Conservation (phyloP, 2,888 invertebrate genomes). For the Pammene aurita region DNA sequence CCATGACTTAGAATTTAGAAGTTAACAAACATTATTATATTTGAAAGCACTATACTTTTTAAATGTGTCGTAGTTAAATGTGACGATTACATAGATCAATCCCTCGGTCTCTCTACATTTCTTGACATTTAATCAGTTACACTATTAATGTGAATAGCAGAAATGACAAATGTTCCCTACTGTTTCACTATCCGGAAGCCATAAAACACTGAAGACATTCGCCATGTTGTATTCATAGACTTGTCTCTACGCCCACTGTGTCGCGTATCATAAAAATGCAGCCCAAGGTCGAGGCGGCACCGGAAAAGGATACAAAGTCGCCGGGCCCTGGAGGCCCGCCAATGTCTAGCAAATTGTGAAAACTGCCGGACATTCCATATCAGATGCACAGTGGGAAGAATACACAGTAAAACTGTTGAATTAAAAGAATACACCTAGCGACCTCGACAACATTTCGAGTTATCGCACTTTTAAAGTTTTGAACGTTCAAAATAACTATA, state of each 20-base stretch:
- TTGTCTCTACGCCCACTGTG: neutral
- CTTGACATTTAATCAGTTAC: neutral
- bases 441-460: no score
- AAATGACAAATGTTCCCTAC: neutral
- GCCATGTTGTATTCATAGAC: neutral
- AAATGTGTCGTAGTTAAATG: no score
- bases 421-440: no score
- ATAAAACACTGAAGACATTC: neutral
- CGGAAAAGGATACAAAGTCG: conserved; percentile 25
- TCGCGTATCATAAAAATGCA: conserved; percentile 16
- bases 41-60: no score
- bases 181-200: neutral
- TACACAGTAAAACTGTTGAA: neutral
- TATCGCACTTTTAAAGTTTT: no score
- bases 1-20: no score
- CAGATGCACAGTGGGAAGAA: conserved; percentile 7
- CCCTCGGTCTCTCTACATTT: no score
- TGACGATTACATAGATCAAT: no score
- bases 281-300: conserved; percentile 24
- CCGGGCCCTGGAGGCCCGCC: conserved; percentile 32
- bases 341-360: conserved; percentile 36
- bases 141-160: neutral
- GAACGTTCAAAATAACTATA: no score
- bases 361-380: conserved; percentile 27
- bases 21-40: no score